Percentiles rank a stretch among this genome's conserved stretches.
phyloP scores from a whole-genome alignment of 2,888 invertebrate genomes.

The Scrobipalpa costella region DNA sequence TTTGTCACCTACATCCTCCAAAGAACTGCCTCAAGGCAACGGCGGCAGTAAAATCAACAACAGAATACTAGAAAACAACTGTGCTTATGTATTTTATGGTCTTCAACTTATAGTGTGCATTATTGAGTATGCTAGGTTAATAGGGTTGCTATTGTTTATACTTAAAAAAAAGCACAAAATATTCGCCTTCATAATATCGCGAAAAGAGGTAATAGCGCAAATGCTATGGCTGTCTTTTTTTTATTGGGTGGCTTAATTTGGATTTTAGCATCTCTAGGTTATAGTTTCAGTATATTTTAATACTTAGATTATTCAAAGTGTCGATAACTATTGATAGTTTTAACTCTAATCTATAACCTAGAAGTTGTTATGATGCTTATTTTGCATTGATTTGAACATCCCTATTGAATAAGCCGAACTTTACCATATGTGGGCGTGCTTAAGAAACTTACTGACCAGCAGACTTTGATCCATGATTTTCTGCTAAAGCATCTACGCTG shows the following conservation, averaged over 20 bases:
- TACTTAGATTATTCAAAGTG: too few species aligned
- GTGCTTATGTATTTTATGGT: background rate
- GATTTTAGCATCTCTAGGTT: too few species aligned
- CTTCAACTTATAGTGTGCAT: background rate
- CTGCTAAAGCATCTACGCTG: background rate
- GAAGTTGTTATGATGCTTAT: background rate
- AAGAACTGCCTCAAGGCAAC: background rate
- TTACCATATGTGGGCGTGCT: slow-evolving; percentile 41
- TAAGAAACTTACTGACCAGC: slow-evolving; percentile 30
- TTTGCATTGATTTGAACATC: background rate
- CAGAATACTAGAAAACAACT: background rate
- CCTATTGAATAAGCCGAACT: slow-evolving; percentile 32
- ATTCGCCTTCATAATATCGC: too few species aligned
- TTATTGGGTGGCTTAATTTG: too few species aligned
- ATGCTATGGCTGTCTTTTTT: too few species aligned
- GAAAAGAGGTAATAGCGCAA: too few species aligned
- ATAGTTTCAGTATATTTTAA: too few species aligned
- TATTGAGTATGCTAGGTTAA: too few species aligned
- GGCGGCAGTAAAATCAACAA: background rate
- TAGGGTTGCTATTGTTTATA: background rate
- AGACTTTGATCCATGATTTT: slow-evolving; percentile 18
- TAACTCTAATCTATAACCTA: background rate
- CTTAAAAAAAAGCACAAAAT: background rate
- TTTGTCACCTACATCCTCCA: background rate
- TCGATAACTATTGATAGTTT: too few species aligned